Evolutionary conservation across 2,113 vertebrate genomes (phyloP).

Genomic region (Panthera uncia): DNA sequence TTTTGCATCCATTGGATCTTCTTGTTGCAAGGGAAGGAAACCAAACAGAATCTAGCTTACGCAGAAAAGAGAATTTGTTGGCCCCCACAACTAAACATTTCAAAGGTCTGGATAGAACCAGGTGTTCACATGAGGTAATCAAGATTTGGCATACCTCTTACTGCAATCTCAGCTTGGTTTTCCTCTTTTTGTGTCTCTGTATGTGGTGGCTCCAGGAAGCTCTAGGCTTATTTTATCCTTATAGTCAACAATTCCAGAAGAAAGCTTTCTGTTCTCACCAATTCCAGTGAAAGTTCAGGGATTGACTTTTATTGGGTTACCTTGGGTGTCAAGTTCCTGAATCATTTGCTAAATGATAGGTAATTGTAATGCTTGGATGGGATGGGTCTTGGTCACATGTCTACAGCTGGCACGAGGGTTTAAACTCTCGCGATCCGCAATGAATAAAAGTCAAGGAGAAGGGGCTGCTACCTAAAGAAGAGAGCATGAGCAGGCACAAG

Average conservation of each 20-base stretch:
- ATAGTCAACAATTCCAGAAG: background rate
- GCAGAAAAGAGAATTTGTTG: background rate
- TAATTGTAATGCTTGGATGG: background rate
- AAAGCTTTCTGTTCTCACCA: background rate
- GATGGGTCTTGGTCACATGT: background rate
- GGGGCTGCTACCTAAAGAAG: background rate
- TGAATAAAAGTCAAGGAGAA: background rate
- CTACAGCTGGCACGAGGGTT: no score
- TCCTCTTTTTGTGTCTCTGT: background rate
- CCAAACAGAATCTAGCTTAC: background rate
- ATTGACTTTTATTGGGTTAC: background rate
- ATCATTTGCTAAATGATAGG: background rate
- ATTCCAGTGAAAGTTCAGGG: background rate
- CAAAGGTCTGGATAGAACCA: background rate
- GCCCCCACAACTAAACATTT: background rate
- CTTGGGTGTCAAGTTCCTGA: background rate
- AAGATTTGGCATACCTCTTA: background rate
- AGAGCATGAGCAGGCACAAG: background rate
- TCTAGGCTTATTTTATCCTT: background rate
- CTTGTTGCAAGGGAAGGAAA: background rate
- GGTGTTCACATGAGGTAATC: no score
- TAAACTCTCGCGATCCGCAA: background rate
- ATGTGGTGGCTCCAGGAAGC: background rate
- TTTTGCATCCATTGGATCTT: background rate
- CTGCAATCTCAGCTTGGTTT: background rate